Base-by-base conservation (phyloP, 2,113 vertebrate species). In the Pagrus major region DNA sequence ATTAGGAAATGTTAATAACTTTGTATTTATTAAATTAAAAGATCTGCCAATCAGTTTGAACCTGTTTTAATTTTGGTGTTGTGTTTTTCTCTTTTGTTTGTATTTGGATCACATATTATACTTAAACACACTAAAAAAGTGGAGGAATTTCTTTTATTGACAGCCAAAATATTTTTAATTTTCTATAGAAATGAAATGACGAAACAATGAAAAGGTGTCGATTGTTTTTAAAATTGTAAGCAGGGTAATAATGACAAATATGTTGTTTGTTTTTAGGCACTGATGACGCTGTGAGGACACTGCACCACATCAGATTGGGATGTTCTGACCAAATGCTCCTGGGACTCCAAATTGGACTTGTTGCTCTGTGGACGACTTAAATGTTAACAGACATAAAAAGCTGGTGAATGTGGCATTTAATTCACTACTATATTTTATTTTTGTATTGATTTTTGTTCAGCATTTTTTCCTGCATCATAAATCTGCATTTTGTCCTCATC, bases 191-290 rank as follows among this genome's bases (percentile, higher is more conserved):
- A 46, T 12, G 41, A 5, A 27, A 33, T 55, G 18, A 69, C 31
- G 3, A 58, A 77, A 29, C 1, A 23, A 58, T 64, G 16, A 73
- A 18, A n/a, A 9, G 6, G 0, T 60, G 6, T 27, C 5, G 5
- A 33, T 61, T 20, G 44, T 27, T 35, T 39, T 9, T 4, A 4
- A 15, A 31, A 23, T n/a, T 16, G 4, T 70, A 1, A 68, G 23
- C 16, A 15, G 33, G 6, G 33, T 58, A 55, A 31, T 71, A 21
- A 71, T 64, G 5, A 18, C 79, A n/a, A n/a, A n/a, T 31, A 9
- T 78, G 76, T 67, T 80, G 27, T 77, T 88, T 89, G 29, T 56
- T 90, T 90, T 78, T 25, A 89, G 86, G 85, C 21, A 0, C 3
- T 14, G 63, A 56, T 59, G 74, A 60, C 41, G 35, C 44, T 51